Evolutionary conservation across 2,888 invertebrate genomes (phyloP), one percentile per base, ranked within the genome.

Genomic region (Amorpha juglandis): DNA sequence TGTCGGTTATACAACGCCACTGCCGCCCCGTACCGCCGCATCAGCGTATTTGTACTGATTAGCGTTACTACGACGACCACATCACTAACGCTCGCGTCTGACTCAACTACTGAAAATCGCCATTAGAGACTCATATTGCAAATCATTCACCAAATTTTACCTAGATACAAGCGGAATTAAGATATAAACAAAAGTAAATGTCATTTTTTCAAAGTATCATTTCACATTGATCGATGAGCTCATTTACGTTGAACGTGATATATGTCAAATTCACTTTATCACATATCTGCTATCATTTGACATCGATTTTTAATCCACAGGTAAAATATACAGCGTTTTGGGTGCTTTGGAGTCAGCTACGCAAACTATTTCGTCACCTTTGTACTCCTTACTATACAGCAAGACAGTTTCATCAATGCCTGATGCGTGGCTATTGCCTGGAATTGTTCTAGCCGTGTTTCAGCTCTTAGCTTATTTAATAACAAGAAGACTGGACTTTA

Each of bases 311-410:
- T 58, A 6, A 12, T 42, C 9, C 35, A 3, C 87, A 94, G 94
- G 94, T 77, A 93, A 93, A 88, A 91, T 94, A 68, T 93, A 92
- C 84, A 92, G 93, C 70, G 90, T 94, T 6, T 71, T 93, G 51
- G 92, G 92, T 0, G 91, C 92, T 1, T 69, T 93, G 16, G 93
- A 94, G 74, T 92, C 92, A n/a, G 92, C 92, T 1, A 88, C 88
- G 7, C 92, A 92, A 68, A 89, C 87, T 0, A 68, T 93, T 33
- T 84, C 91, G 0, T 90, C 90, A 0, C 93, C 94, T 0, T 72
- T 92, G 0, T 92, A 91, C 68, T 91, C 92, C 1, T 72, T 90
- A n/a, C 78, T 94, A 1, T 94, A 94, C 70, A 86, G 85, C 64
- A 87, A 81, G 68, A 93, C 93, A 27, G 90, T 93, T 1, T 79